Base-by-base conservation (phyloP, 2,113 vertebrate genomes). In the Cololabis saira region DNA sequence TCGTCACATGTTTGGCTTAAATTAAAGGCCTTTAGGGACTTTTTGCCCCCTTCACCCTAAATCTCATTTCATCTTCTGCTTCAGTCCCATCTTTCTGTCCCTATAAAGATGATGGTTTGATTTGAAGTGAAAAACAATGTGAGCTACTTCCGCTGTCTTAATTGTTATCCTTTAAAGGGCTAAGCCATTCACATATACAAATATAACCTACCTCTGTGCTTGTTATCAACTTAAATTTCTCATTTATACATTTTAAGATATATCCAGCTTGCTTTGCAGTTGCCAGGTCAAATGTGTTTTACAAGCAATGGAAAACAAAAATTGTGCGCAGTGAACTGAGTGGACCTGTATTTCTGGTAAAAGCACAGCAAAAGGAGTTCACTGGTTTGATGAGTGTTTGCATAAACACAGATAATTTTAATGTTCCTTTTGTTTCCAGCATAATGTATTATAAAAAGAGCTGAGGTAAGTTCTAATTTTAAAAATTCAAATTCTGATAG, bases 1-100 rank as follows among this genome's bases (percentile, higher is more conserved):
- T 85, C 85, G 83, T 89, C 90, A 91, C 87, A 90, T 86, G 89
- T 89, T 67, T 24, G 48, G 74, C 80, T 86, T 89, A 89, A 84
- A 87, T 92, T 78, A 84, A 88, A 91, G 68, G 83, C 88, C 89
- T 89, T 83, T 33, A 80, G 90, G 90, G 87, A 88, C 61, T 71
- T 65, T 61, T 24, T n/a, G 9, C 5, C 61, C 54, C 33, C 44
- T 37, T 40, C 49, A 44, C 42, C 53, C 42, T 5, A 59, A 52
- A 65, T 58, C 49, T 69, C 44, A 21, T 64, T 61, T 59, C 50
- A 51, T 75, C 54, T 60, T 40, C 64, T 49, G 56, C 30, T 58
- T 51, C 74, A 76, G 49, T 61, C 57, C 18, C 2, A 24, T 51
- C 51, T 43, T 43, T 74, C 9, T 55, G 51, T 15, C 21, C 61